Conservation (phyloP, 2,797 vertebrate genomes). For the Chaenodraco wilsoni region DNA sequence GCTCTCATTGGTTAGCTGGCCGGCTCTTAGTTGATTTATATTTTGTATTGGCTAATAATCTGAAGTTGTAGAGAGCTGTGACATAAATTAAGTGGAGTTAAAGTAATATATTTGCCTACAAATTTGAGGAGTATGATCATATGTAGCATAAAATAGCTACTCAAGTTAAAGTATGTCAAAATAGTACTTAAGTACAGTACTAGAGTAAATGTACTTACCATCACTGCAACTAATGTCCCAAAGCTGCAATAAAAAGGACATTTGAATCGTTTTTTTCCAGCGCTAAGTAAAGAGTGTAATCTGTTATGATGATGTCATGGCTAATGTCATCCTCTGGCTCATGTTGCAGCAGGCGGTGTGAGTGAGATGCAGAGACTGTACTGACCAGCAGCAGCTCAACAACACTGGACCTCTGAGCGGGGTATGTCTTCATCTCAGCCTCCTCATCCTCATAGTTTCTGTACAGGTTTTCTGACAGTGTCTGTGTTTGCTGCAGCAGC, state of each 20-base stretch:
- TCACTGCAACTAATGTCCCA: neutral
- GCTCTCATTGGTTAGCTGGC: no score
- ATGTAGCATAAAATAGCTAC: no score
- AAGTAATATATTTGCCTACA: no score
- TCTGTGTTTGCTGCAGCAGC: constrained; percentile 45
- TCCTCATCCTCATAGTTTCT: neutral
- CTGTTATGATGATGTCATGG: constrained; percentile 23
- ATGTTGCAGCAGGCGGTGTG: constrained; percentile 35
- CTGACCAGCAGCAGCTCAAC: constrained; percentile 44
- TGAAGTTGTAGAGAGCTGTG: no score
- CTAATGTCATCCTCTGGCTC: constrained; percentile 47
- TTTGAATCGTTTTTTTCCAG: neutral
- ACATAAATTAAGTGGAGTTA: no score
- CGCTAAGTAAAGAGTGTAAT: neutral
- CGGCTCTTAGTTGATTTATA: no score
- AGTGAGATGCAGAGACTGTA: constrained; percentile 48
- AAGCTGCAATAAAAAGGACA: neutral
- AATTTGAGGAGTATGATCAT: no score
- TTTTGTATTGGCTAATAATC: no score
- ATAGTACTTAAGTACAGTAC: no score
- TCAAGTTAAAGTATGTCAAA: no score
- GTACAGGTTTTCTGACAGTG: neutral
- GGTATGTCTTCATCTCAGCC: constrained; percentile 20
- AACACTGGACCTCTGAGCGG: constrained; percentile 36
- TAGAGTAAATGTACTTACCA: no score